phyloP scores from a whole-genome alignment of 2,113 vertebrate genomes.

The Pristiophorus japonicus region DNA sequence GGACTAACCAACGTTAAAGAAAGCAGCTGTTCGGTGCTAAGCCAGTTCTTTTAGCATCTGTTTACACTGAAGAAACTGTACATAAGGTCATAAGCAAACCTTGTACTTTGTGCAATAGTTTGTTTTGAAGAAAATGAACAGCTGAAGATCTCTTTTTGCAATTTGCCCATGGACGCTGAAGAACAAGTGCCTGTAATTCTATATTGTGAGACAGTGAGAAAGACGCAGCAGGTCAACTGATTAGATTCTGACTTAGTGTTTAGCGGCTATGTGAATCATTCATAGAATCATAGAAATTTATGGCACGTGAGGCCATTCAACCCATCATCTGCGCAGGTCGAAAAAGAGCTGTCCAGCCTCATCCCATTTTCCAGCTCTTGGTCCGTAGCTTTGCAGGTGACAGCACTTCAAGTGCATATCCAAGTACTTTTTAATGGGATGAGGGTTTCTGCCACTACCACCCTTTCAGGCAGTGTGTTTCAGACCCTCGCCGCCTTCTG shows the following conservation, averaged over 20 bases:
- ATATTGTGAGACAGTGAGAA: background rate
- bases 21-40: conserved; percentile 44
- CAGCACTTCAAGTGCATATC: too few species aligned
- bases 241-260: background rate
- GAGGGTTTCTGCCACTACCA: too few species aligned
- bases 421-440: too few species aligned
- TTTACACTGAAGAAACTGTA: conserved; percentile 48
- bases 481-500: too few species aligned
- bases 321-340: too few species aligned
- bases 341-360: too few species aligned
- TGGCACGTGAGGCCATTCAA: too few species aligned
- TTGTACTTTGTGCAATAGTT: conserved; percentile 37
- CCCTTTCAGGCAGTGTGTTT: too few species aligned
- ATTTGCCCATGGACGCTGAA: background rate
- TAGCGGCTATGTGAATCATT: background rate
- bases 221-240: background rate
- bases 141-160: conserved; percentile 45
- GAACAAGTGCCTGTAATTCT: background rate
- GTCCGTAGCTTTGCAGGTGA: too few species aligned
- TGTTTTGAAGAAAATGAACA: conserved; percentile 53
- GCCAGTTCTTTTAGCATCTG: conserved; percentile 44
- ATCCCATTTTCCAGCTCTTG: too few species aligned
- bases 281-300: too few species aligned
- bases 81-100: conserved; percentile 40
- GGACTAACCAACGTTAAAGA: conserved; percentile 33